Evolutionary conservation across 1,140 invertebrate genomes (phyloP), one percentile per base, ranked within the genome.

Genomic region (Homalodisca vitripennis): DNA sequence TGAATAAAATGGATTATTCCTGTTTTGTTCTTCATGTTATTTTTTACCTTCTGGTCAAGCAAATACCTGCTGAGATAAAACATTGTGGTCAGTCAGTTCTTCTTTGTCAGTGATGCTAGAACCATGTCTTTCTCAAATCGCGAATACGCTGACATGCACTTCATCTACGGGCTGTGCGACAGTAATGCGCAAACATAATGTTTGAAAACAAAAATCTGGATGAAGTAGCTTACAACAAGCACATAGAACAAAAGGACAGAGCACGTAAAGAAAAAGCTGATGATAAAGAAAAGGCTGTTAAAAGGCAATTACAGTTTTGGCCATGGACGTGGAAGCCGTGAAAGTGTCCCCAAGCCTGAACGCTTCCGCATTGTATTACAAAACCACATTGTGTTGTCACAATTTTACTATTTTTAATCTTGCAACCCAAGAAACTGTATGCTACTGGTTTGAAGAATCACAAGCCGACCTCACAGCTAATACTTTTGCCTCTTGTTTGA

Each of bases 341-440:
- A 78, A 79, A 72, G 65, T 80, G 30, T 72, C 67, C 47, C 80
- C 80, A 66, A 68, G 66, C 66, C 32, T 81, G 29, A 75, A 78
- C 73, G 75, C 76, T 55, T 57, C 79, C 73, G 75, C 75, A 47
- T 46, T 81, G 30, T 82, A 82, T 73, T 82, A 79, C 72, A 82
- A 81, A 74, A 79, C 71, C 1, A 77, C 77, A 67, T 64, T 78
- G 10, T 48, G 69, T 13, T 34, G 70, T 14, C 77, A 78, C 74
- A 83, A 83, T 74, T 82, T 79, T 67, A 81, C 80, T 20, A 67
- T 82, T 41, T 82, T 78, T 71, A 79, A 83, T 73, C 51, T 80
- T 10, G 71, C 68, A 3, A 79, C 66, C 57, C 73, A 77, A 64
- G 66, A 75, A 48, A 71, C 71, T 69, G 57, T 51, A 24, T 70